These are phyloP conservation scores for Whitmania pigra DNA, from an alignment of 1,140 invertebrate genomes.

Conservation along the genomic window DNA sequence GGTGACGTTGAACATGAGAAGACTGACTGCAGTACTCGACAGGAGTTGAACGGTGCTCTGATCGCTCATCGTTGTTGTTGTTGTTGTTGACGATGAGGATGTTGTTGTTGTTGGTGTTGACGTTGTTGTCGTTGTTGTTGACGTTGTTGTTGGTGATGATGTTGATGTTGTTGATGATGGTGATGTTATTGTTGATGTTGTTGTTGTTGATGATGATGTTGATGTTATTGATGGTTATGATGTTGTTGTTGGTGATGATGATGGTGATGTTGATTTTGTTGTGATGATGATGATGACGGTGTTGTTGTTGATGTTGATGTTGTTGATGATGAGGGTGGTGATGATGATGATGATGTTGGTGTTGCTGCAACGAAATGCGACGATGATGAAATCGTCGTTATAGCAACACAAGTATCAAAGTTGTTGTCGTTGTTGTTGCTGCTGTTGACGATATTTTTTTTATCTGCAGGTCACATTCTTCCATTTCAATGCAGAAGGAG, in stretches of 20 bases:
- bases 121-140: neutral
- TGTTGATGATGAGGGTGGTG: neutral
- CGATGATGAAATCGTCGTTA: neutral
- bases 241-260: too few species aligned
- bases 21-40: neutral
- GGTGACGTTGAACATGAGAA: neutral
- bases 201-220: neutral
- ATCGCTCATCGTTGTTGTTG: slow-evolving; percentile 2
- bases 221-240: neutral
- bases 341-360: neutral
- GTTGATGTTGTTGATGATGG: neutral
- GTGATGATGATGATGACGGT: neutral
- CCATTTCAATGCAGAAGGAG: neutral
- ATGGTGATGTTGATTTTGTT: neutral
- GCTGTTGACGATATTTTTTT: neutral
- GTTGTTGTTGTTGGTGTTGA: neutral
- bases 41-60: too few species aligned
- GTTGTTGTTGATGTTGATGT: neutral
- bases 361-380: too few species aligned
- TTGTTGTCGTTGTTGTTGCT: neutral
- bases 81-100: too few species aligned
- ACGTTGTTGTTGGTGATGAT: too few species aligned
- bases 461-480: too few species aligned
- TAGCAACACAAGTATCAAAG: neutral
- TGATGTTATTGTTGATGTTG: too few species aligned